Conservation (phyloP, 2,888 invertebrate genomes). For the Antheraea yamamai region DNA sequence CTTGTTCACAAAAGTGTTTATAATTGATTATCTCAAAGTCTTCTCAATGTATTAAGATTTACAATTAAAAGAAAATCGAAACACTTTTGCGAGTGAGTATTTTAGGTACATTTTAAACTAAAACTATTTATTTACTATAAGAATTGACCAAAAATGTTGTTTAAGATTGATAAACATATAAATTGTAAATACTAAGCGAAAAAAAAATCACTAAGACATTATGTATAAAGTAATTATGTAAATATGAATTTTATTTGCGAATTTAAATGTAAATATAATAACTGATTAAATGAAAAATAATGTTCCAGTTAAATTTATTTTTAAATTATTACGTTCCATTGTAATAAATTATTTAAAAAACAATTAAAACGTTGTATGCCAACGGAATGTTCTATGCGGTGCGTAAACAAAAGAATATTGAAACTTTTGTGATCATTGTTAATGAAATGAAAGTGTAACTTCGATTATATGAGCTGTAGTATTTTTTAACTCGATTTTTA, state of each 20-base stretch:
- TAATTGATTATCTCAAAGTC: background rate
- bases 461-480: conserved; percentile 82
- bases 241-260: conserved; percentile 75
- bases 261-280: conserved; percentile 77
- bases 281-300: conserved; percentile 51
- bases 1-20: conserved; percentile 30
- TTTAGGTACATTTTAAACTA: conserved; percentile 49
- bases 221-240: conserved; percentile 63
- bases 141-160: conserved; percentile 79
- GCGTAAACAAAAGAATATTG: conserved; percentile 67
- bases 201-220: conserved; percentile 58
- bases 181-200: conserved; percentile 62
- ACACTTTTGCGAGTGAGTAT: conserved; percentile 43
- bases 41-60: background rate
- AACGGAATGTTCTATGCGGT: conserved; percentile 75
- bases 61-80: background rate
- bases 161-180: conserved; percentile 66
- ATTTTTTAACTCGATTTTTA: conserved; percentile 69
- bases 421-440: conserved; percentile 81
- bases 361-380: conserved; percentile 66
- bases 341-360: conserved; percentile 37
- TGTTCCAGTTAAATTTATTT: conserved; percentile 71
- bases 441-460: conserved; percentile 79
- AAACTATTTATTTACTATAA: conserved; percentile 65
- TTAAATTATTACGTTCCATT: conserved; percentile 65